A percentile compares a stretch with the other conserved stretches of the same genome.
These are phyloP conservation scores for Eremobia ochroleuca DNA, from an alignment of 2,888 invertebrate species.

Conservation along the genomic window DNA sequence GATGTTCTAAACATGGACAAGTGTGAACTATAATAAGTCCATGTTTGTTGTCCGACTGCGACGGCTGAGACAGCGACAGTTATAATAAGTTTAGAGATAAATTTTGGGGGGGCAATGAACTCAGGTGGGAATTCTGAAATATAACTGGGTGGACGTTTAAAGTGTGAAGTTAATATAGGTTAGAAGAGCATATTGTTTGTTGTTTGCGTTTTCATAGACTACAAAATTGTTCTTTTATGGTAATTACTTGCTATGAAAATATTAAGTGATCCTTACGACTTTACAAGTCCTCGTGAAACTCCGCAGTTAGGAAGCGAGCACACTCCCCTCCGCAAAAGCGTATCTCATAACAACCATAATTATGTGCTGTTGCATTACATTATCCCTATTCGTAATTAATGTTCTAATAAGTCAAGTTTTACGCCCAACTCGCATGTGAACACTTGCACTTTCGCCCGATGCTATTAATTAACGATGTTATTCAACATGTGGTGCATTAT, in stretches of 20 bases:
- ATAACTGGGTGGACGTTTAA: slow-evolving; percentile 19
- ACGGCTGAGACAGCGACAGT: slow-evolving; percentile 77
- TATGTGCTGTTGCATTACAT: slow-evolving; percentile 42
- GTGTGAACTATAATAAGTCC: slow-evolving; percentile 73
- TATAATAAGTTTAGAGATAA: slow-evolving; percentile 85
- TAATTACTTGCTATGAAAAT: slow-evolving; percentile 29
- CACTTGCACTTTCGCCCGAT: slow-evolving; percentile 87
- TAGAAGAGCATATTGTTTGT: background rate
- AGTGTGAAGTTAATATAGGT: slow-evolving; percentile 20
- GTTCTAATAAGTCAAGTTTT: slow-evolving; percentile 79
- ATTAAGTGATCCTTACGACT: slow-evolving; percentile 26
- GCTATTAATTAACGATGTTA: slow-evolving; percentile 86
- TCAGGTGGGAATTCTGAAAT: slow-evolving; percentile 68
- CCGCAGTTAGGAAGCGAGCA: slow-evolving; percentile 30
- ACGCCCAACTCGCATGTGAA: slow-evolving; percentile 83
- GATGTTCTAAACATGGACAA: slow-evolving; percentile 77
- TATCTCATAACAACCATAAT: slow-evolving; percentile 64
- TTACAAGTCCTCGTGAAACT: slow-evolving; percentile 23
- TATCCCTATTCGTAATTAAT: slow-evolving; percentile 70
- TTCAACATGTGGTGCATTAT: slow-evolving; percentile 88
- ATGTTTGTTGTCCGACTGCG: slow-evolving; percentile 80
- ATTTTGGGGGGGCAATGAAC: slow-evolving; percentile 74
- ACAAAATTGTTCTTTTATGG: slow-evolving; percentile 21
- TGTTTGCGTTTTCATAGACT: slow-evolving; percentile 20
- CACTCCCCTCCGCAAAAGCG: slow-evolving; percentile 51